These are phyloP conservation scores for Apantesis nais DNA, from an alignment of 2,888 invertebrate species.

Conservation along the genomic window DNA sequence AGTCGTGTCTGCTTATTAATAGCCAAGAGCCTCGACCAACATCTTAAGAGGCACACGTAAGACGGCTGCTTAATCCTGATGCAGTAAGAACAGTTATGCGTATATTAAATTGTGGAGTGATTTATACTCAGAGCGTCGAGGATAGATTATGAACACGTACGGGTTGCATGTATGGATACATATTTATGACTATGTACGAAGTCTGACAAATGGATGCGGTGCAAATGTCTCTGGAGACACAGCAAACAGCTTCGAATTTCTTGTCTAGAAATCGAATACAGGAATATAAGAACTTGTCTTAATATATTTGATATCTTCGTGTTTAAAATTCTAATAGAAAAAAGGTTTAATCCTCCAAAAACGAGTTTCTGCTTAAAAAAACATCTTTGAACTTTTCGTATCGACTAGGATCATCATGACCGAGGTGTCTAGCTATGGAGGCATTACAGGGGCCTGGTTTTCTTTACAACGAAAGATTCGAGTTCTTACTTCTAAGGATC, in stretches of 20 bases:
- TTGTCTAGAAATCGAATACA: background rate
- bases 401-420: no score
- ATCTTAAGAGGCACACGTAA: no score
- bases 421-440: background rate
- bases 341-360: background rate
- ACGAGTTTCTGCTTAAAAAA: background rate
- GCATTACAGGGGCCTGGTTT: background rate
- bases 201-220: conserved; percentile 17
- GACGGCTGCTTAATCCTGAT: conserved; percentile 29
- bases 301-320: background rate
- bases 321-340: background rate
- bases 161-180: conserved; percentile 2
- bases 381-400: no score
- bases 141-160: conserved; percentile 1
- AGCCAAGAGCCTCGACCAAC: no score
- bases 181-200: conserved; percentile 15
- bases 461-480: no score
- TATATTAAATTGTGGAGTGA: conserved; percentile 47
- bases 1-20: no score
- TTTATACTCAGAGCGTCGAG: conserved; percentile 25
- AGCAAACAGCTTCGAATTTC: background rate
- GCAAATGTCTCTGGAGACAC: background rate
- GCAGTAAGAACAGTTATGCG: conserved; percentile 28
- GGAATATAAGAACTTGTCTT: background rate
- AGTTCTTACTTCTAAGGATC: no score